Conservation (phyloP, 2,888 invertebrate species). For the Patella pellucida region DNA sequence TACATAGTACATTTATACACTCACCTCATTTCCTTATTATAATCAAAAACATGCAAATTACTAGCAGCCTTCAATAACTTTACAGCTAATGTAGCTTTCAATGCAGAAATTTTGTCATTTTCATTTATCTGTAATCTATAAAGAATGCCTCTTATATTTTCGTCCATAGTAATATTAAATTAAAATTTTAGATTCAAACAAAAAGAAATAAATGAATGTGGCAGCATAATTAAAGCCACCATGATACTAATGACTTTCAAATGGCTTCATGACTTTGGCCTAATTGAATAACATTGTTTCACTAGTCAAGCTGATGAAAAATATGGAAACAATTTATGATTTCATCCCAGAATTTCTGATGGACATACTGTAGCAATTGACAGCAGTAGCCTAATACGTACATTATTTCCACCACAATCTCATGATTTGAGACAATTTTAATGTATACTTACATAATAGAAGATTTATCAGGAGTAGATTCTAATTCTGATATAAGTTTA, state of each 20-base stretch:
- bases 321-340: too few relatives aligned
- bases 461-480: conserved; percentile 41
- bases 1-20: background rate
- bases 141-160: too few relatives aligned
- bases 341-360: too few relatives aligned
- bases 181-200: background rate
- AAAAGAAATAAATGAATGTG: background rate
- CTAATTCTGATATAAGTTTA: conserved; percentile 35
- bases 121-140: conserved; percentile 43
- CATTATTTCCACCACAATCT: background rate
- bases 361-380: too few relatives aligned
- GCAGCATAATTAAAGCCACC: background rate
- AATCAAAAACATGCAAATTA: conserved; percentile 47
- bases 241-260: background rate
- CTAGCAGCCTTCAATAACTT: conserved; percentile 49
- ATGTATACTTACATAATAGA: conserved; percentile 30
- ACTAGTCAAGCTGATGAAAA: too few relatives aligned
- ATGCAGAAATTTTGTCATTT: conserved; percentile 40
- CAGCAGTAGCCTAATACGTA: background rate
- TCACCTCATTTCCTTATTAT: conserved; percentile 40
- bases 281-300: too few relatives aligned
- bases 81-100: conserved; percentile 48
- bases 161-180: too few relatives aligned
- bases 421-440: too few relatives aligned
- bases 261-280: background rate